Percentiles rank a stretch among this genome's conserved stretches.
phyloP scores from a whole-genome alignment of 2,113 vertebrate species.

The Semicossyphus pulcher region DNA sequence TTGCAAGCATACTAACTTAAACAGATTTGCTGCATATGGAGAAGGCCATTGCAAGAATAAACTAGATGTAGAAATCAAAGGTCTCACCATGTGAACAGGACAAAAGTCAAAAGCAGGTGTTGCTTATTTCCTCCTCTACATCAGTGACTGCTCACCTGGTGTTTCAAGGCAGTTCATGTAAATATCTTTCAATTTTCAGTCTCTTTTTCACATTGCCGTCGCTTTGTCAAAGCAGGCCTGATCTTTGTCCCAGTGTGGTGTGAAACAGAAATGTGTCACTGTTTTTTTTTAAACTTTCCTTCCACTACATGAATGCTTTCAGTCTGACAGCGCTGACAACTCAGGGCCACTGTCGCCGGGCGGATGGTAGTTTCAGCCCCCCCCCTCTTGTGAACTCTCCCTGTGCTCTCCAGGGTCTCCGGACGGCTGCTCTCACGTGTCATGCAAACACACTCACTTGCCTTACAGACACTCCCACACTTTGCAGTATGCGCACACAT shows the following conservation, averaged over 20 bases:
- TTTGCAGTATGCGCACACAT: neutral
- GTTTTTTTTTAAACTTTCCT: neutral
- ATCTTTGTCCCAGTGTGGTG: slow-evolving; percentile 15
- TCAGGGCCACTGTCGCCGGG: slow-evolving; percentile 52
- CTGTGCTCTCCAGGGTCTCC: slow-evolving; percentile 41
- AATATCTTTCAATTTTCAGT: slow-evolving; percentile 41
- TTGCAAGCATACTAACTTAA: too few species aligned
- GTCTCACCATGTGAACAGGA: too few species aligned
- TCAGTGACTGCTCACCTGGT: neutral
- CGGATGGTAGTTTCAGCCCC: slow-evolving; percentile 35
- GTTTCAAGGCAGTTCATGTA: slow-evolving; percentile 46
- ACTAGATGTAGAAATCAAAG: too few species aligned
- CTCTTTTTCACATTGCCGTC: slow-evolving; percentile 20
- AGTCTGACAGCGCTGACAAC: slow-evolving; percentile 50
- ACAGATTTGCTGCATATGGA: too few species aligned
- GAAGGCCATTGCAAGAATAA: too few species aligned
- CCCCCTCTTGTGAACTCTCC: slow-evolving; percentile 2
- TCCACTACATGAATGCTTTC: slow-evolving; percentile 23
- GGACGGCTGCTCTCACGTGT: slow-evolving; percentile 53
- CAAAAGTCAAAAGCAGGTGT: slow-evolving; percentile 17
- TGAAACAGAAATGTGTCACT: slow-evolving; percentile 49
- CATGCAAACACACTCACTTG: slow-evolving; percentile 28
- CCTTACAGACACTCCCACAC: neutral
- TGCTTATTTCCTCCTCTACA: neutral
- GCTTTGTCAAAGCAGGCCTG: neutral